phyloP scores from a whole-genome alignment of 2,113 vertebrate species.

The Heterochromis multidens region DNA sequence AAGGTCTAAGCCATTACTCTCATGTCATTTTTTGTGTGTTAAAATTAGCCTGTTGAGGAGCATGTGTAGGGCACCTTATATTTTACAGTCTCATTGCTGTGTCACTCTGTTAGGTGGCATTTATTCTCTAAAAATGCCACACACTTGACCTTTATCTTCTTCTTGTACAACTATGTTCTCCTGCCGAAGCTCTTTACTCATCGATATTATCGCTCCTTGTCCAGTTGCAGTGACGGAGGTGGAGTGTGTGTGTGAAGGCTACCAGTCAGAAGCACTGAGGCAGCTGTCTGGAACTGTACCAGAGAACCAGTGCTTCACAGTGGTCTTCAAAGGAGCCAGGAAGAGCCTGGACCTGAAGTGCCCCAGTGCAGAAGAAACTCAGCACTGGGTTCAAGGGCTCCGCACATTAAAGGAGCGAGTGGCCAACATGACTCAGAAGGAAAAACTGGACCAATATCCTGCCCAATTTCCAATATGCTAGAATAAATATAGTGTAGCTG shows the following conservation, averaged over 20 bases:
- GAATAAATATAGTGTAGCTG: slow-evolving; percentile 46
- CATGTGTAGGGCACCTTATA: not conserved
- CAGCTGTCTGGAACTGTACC: slow-evolving; percentile 75
- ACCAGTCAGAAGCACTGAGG: slow-evolving; percentile 86
- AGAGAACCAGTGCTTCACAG: slow-evolving; percentile 84
- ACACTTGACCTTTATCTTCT: slow-evolving; percentile 22
- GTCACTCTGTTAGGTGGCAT: not conserved
- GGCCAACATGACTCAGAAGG: slow-evolving; percentile 87
- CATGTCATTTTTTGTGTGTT: not conserved
- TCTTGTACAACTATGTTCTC: not conserved
- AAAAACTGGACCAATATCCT: slow-evolving; percentile 98
- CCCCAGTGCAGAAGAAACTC: slow-evolving; percentile 78
- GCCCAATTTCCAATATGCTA: not conserved
- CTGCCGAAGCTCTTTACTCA: not conserved
- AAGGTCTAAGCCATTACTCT: not conserved
- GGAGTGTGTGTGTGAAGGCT: slow-evolving; percentile 86
- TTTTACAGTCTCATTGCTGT: slow-evolving; percentile 7
- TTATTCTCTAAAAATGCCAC: not conserved
- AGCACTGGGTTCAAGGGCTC: slow-evolving; percentile 87
- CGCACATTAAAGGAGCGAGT: slow-evolving; percentile 80
- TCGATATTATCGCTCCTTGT: not conserved
- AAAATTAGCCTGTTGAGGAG: not conserved
- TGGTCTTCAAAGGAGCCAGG: slow-evolving; percentile 83
- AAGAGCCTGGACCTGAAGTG: slow-evolving; percentile 90
- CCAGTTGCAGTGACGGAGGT: slow-evolving; percentile 88